Evolutionary conservation across 2,888 invertebrate species (phyloP).

Genomic region (Anthophora plumipes): DNA sequence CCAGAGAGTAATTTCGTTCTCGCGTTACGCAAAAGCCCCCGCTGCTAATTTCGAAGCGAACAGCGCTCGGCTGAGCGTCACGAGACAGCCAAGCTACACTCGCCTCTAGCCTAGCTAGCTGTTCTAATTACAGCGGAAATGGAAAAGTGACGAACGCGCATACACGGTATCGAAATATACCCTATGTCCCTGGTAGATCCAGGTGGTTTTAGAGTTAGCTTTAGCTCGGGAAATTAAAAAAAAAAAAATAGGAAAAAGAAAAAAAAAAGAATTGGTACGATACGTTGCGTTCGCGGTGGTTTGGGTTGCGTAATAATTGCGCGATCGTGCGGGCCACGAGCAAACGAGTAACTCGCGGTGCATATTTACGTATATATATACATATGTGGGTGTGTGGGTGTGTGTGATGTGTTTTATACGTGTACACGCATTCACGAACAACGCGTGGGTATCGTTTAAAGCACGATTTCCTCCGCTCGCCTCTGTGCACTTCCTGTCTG

Average conservation of each 20-base stretch:
- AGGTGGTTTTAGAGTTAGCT: too few relatives aligned
- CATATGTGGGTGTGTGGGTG: too few relatives aligned
- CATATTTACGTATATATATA: not conserved
- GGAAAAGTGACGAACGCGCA: slow-evolving; percentile 64
- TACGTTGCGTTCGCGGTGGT: not conserved
- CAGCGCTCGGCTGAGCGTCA: not conserved
- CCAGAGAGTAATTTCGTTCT: slow-evolving; percentile 53
- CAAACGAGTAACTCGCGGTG: not conserved
- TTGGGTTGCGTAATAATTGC: slow-evolving; percentile 49
- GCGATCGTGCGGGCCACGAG: slow-evolving; percentile 19
- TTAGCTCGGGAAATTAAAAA: too few relatives aligned
- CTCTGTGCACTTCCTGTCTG: slow-evolving; percentile 47
- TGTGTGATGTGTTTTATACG: not conserved
- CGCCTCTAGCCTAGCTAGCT: slow-evolving; percentile 15
- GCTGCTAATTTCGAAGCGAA: slow-evolving; percentile 31
- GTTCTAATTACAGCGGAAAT: slow-evolving; percentile 74
- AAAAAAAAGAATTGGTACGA: not conserved
- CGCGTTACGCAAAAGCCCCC: slow-evolving; percentile 59
- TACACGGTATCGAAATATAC: slow-evolving; percentile 47
- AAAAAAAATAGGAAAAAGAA: too few relatives aligned
- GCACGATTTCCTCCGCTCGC: slow-evolving; percentile 46
- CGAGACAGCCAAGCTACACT: slow-evolving; percentile 19
- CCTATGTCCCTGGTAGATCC: not conserved
- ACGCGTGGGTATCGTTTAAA: slow-evolving; percentile 48
- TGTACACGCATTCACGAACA: not conserved